Conservation (phyloP, 2,113 vertebrate species). For the Bambusicola thoracicus region DNA sequence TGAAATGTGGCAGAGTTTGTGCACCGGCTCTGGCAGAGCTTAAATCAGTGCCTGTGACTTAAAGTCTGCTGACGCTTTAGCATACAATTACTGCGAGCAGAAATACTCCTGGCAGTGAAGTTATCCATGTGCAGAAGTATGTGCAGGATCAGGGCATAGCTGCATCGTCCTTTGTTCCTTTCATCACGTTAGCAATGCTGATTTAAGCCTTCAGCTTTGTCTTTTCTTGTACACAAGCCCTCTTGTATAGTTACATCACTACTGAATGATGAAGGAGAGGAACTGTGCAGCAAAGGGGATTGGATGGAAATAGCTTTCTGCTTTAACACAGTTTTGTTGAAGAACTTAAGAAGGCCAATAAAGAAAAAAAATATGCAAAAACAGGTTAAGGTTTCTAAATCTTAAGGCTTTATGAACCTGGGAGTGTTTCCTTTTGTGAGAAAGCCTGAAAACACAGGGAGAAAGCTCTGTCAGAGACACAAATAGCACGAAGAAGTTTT, state of each 20-base stretch:
- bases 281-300: slow-evolving; percentile 4
- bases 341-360: background rate
- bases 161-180: slow-evolving; percentile 66
- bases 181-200: slow-evolving; percentile 37
- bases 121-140: slow-evolving; percentile 69
- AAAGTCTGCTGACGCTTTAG: slow-evolving; percentile 47
- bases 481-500: background rate
- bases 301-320: slow-evolving; percentile 16
- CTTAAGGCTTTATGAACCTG: background rate
- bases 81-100: background rate
- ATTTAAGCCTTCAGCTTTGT: slow-evolving; percentile 69
- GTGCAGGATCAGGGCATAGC: slow-evolving; percentile 67
- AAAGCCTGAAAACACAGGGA: background rate
- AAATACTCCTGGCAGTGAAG: slow-evolving; percentile 51
- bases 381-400: background rate
- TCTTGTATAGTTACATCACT: slow-evolving; percentile 39
- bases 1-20: slow-evolving; percentile 34
- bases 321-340: background rate
- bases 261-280: slow-evolving; percentile 45
- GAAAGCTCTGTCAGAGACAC: background rate
- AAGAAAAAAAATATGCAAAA: background rate
- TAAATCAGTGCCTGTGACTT: slow-evolving; percentile 35
- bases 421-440: background rate
- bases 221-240: slow-evolving; percentile 50
- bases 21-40: background rate